Base-by-base conservation (phyloP, 2,113 vertebrate species). In the Tupaia tana region DNA sequence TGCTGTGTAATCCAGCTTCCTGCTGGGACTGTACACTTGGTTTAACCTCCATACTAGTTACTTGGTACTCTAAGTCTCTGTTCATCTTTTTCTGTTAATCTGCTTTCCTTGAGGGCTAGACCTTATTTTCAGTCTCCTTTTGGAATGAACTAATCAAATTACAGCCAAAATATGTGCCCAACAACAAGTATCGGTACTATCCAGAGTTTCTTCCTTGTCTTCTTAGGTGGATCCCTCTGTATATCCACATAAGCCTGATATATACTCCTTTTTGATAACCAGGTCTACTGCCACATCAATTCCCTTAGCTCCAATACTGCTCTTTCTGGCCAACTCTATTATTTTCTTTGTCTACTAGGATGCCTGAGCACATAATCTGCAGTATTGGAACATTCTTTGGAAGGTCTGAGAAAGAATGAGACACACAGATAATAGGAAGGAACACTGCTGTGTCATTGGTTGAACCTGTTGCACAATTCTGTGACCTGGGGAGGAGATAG, bases 1-100 rank as follows among this genome's bases (percentile, higher is more conserved):
- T 85, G 34, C 16, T 61, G 11, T 87, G 56, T 34, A 71, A 11
- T 64, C 56, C 54, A 96, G 31, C 88, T 95, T 97, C 93, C 90
- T 82, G 63, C 77, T 84, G 58, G 63, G 73, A 52, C 24, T 29
- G 8, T 90, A 64, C 61, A 24, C 59, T 86, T 95, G 77, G n/a
- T 31, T 94, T 93, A 87, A 87, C 31, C 85, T 95, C 29, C 56
- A 64, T 7, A 3, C 12, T 15, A 64, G 79, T 92, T 94, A 83
- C 58, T 31, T 81, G 29, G 7, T 81, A 22, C 24, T 90, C 64
- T 81, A 34, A 58, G 80, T 31, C 18, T 63, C 6, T 75, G 43
- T 74, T 16, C 12, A 58, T 69, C 13, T 61, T 19, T 71, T 61
- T 58, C 22, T 81, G 59, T 94, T 90, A 66, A 69, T 91, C 52